phyloP scores from a whole-genome alignment of 2,113 vertebrate species.

The Okapia johnstoni region DNA sequence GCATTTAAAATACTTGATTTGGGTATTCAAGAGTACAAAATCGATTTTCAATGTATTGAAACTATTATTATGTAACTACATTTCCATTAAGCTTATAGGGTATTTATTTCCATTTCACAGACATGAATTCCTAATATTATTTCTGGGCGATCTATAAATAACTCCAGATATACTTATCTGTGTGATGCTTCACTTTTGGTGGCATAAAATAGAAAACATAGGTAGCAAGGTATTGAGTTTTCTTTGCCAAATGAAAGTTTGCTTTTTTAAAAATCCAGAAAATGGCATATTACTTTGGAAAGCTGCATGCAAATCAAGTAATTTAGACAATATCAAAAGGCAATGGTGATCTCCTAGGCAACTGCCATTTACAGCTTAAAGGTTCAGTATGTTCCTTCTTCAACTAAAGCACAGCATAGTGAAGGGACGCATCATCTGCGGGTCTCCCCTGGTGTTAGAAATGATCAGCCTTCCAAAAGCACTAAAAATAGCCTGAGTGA shows the following conservation, averaged over 20 bases:
- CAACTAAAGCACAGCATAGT: neutral
- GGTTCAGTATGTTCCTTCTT: neutral
- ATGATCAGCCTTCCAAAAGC: neutral
- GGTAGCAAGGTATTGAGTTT: slow-evolving; percentile 88
- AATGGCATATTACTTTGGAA: neutral
- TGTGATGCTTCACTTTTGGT: slow-evolving; percentile 91
- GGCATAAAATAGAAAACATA: slow-evolving; percentile 90
- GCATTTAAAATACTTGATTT: slow-evolving; percentile 7
- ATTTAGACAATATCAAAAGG: neutral
- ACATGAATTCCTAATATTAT: slow-evolving; percentile 30
- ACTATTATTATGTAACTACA: neutral
- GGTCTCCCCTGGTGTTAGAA: neutral
- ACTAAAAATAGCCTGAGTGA: neutral
- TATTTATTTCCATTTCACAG: slow-evolving; percentile 34
- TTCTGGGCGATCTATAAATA: slow-evolving; percentile 36
- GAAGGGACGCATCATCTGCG: neutral
- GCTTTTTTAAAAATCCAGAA: slow-evolving; percentile 82
- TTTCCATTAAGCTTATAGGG: slow-evolving; percentile 21
- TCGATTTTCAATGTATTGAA: slow-evolving; percentile 49
- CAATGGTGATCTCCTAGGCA: neutral
- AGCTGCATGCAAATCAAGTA: neutral
- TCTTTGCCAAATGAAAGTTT: slow-evolving; percentile 89
- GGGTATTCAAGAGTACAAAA: neutral
- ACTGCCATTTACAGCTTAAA: neutral
- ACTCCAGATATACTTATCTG: slow-evolving; percentile 76